These are phyloP conservation scores for Rhinoderma darwinii DNA, from an alignment of 2,113 vertebrate species.

Conservation along the genomic window DNA sequence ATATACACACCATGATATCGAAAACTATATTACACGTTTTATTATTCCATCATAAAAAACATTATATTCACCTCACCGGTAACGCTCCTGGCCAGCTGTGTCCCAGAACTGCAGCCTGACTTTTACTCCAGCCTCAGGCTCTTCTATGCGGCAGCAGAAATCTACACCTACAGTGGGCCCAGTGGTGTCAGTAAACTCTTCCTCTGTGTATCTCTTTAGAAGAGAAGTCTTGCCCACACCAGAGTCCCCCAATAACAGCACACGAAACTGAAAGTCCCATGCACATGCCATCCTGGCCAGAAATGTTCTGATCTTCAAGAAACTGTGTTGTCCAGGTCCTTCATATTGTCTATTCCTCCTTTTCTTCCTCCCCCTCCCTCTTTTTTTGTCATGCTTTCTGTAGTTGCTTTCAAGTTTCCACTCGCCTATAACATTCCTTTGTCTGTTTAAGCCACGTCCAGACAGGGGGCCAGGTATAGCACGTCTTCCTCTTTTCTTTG, in stretches of 20 bases:
- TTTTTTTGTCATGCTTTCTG: neutral
- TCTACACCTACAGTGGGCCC: constrained; percentile 85
- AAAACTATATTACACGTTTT: neutral
- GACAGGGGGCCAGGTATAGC: neutral
- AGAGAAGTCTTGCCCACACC: constrained; percentile 86
- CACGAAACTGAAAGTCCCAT: constrained; percentile 88
- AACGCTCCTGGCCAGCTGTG: constrained; percentile 86
- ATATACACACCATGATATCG: neutral
- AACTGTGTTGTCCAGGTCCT: neutral
- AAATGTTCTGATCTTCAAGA: neutral
- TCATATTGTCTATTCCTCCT: neutral
- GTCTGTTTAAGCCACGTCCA: constrained; percentile 8
- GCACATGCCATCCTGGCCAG: constrained; percentile 72
- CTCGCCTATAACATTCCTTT: constrained; percentile 36
- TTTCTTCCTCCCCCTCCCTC: neutral
- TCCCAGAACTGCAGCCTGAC: constrained; percentile 92
- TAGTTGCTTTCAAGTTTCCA: constrained; percentile 33
- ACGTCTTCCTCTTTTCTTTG: neutral
- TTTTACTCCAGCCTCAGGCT: constrained; percentile 76
- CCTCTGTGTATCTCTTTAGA: constrained; percentile 81
- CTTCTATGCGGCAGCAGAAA: constrained; percentile 84
- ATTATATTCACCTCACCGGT: constrained; percentile 73
- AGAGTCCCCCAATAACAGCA: constrained; percentile 87
- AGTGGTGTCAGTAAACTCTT: constrained; percentile 75
- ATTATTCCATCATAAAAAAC: neutral